Conservation (phyloP, 2,797 vertebrate species). For the Hafferia zeledoni region DNA sequence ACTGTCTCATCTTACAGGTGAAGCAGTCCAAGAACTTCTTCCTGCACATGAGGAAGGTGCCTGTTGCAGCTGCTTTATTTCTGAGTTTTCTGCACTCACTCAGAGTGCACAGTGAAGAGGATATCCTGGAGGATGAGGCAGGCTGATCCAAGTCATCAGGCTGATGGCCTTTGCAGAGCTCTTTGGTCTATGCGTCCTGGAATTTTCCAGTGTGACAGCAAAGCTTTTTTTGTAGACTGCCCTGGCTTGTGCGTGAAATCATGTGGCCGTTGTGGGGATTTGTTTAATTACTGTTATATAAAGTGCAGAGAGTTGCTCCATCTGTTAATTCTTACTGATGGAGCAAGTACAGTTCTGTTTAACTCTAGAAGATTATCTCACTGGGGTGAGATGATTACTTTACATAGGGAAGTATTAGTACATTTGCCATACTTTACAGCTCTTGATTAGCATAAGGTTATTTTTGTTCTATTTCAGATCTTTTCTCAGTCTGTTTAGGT, state of each 20-base stretch:
- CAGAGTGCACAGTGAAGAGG: not conserved
- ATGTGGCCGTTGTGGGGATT: conserved; percentile 38
- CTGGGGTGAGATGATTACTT: conserved; percentile 19
- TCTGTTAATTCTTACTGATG: conserved; percentile 64
- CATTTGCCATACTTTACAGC: not conserved
- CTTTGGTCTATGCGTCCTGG: fast-evolving
- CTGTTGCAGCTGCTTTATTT: not conserved
- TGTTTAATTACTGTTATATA: conserved; percentile 67
- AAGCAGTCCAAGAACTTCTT: not conserved
- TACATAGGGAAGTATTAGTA: not conserved
- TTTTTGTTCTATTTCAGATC: not conserved
- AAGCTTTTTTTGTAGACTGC: not conserved
- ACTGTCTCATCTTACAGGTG: not conserved
- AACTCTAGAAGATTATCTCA: conserved; percentile 18
- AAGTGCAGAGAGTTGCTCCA: conserved; percentile 34
- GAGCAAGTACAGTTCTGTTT: conserved; percentile 8
- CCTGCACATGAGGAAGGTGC: not conserved
- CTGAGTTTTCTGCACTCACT: not conserved
- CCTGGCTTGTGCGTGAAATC: conserved; percentile 26
- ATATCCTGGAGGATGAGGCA: not conserved
- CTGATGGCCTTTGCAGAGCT: not conserved
- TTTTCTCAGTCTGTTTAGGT: not conserved
- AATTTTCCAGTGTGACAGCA: conserved; percentile 31
- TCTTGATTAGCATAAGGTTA: not conserved
- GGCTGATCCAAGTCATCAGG: not conserved